These are phyloP conservation scores for Azorinus chamasolen DNA, from an alignment of 2,888 invertebrate genomes.

Conservation along the genomic window DNA sequence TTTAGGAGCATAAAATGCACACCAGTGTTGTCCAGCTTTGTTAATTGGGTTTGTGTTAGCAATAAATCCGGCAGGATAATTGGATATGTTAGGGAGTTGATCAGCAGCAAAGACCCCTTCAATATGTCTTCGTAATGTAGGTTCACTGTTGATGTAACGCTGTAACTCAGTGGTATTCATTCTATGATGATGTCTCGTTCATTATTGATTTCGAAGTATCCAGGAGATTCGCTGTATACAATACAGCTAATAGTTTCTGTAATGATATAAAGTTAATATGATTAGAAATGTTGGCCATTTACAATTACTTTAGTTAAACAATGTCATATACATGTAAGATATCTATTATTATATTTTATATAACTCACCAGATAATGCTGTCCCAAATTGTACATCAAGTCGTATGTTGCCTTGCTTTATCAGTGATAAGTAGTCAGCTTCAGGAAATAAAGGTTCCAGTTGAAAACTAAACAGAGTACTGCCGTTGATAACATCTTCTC, in stretches of 20 bases:
- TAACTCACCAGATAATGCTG: constrained; percentile 19
- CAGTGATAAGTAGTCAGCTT: constrained; percentile 32
- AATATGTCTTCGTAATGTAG: constrained; percentile 4
- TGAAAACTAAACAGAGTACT: constrained; percentile 27
- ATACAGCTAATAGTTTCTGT: constrained; percentile 35
- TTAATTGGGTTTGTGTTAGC: constrained; percentile 18
- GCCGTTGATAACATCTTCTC: constrained; percentile 36
- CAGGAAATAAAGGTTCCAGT: constrained; percentile 19
- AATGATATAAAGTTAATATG: not conserved
- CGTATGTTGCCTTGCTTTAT: constrained; percentile 35
- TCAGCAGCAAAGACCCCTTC: constrained; percentile 6
- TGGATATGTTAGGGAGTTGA: not conserved
- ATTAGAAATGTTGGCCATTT: not conserved
- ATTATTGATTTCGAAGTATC: constrained; percentile 41
- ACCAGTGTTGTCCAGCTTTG: constrained; percentile 28
- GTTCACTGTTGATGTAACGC: constrained; percentile 25
- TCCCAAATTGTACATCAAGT: constrained; percentile 39
- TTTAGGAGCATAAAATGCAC: constrained; percentile 15
- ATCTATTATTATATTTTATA: too few relatives aligned
- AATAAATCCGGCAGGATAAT: constrained; percentile 1
- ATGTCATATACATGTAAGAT: too few relatives aligned
- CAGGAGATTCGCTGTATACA: constrained; percentile 38
- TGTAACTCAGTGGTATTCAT: constrained; percentile 41
- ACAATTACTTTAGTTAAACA: not conserved
- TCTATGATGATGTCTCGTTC: constrained; percentile 36